Evolutionary conservation across 2,888 invertebrate species (phyloP).

Genomic region (Tetranychus piercei): DNA sequence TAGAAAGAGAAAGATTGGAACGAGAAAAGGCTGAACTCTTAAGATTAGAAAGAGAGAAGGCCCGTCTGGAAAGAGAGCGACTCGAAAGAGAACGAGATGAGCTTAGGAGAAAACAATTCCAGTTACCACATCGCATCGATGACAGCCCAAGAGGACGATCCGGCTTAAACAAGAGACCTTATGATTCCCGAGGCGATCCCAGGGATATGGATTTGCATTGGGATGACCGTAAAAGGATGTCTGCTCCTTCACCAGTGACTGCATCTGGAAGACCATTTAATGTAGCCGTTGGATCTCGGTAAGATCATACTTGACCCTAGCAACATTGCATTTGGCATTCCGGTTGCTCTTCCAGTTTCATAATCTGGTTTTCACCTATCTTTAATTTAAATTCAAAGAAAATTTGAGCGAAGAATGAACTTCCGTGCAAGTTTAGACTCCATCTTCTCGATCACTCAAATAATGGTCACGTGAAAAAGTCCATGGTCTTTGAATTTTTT

Average conservation of each 20-base stretch:
- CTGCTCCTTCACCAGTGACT: background rate
- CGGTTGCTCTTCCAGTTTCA: background rate
- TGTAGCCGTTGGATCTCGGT: slow-evolving; percentile 1
- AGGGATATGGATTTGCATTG: slow-evolving; percentile 33
- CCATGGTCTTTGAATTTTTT: background rate
- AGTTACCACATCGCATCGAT: slow-evolving; percentile 39
- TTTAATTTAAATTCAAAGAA: background rate
- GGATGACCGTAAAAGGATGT: slow-evolving; percentile 32
- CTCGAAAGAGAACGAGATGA: slow-evolving; percentile 60
- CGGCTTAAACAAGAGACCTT: slow-evolving; percentile 21
- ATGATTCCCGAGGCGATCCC: slow-evolving; percentile 31
- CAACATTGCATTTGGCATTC: slow-evolving; percentile 4
- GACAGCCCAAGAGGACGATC: slow-evolving; percentile 9
- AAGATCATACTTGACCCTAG: background rate
- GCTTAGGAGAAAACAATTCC: slow-evolving; percentile 53
- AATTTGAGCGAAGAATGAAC: background rate
- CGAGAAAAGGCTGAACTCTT: slow-evolving; percentile 67
- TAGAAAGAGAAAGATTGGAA: slow-evolving; percentile 45
- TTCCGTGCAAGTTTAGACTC: background rate
- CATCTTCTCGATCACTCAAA: too few species aligned
- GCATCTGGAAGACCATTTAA: background rate
- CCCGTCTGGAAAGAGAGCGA: slow-evolving; percentile 30
- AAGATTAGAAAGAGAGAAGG: slow-evolving; percentile 53
- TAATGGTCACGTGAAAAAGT: slow-evolving; percentile 3
- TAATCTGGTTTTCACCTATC: background rate